phyloP scores from a whole-genome alignment of 2,888 invertebrate genomes.

The Himalopsyche anomala region DNA sequence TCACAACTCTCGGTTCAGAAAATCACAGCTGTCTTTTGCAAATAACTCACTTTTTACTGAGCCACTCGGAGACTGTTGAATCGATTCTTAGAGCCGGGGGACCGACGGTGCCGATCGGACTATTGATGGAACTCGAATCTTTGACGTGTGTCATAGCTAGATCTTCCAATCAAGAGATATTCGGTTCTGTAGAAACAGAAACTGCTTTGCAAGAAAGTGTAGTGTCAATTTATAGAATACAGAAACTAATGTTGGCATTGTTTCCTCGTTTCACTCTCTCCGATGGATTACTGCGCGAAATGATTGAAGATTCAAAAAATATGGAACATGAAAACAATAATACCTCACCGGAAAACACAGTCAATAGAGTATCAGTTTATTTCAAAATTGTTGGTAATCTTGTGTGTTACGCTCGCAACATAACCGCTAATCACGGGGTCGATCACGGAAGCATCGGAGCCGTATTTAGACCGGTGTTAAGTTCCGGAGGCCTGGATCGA shows the following conservation, averaged over 20 bases:
- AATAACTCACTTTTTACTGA: constrained; percentile 87
- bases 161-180: constrained; percentile 78
- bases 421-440: constrained; percentile 77
- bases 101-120: constrained; percentile 80
- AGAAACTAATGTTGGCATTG: constrained; percentile 85
- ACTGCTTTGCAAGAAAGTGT: constrained; percentile 74
- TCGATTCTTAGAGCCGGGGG: constrained; percentile 84
- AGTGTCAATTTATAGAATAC: constrained; percentile 82
- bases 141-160: constrained; percentile 86
- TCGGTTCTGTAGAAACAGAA: constrained; percentile 69
- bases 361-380: constrained; percentile 49
- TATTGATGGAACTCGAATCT: constrained; percentile 85
- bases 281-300: constrained; percentile 70
- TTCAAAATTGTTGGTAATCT: constrained; percentile 79
- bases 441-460: constrained; percentile 76
- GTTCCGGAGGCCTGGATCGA: constrained; percentile 69
- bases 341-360: constrained; percentile 67
- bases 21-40: constrained; percentile 90
- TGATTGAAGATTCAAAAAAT: constrained; percentile 67
- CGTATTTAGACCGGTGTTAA: constrained; percentile 75
- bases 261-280: constrained; percentile 82
- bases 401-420: constrained; percentile 83
- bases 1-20: constrained; percentile 88
- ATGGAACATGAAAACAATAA: constrained; percentile 44
- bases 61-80: constrained; percentile 89